These are phyloP conservation scores for Notolepis coatsorum DNA, from an alignment of 2,797 vertebrate species.

Conservation along the genomic window DNA sequence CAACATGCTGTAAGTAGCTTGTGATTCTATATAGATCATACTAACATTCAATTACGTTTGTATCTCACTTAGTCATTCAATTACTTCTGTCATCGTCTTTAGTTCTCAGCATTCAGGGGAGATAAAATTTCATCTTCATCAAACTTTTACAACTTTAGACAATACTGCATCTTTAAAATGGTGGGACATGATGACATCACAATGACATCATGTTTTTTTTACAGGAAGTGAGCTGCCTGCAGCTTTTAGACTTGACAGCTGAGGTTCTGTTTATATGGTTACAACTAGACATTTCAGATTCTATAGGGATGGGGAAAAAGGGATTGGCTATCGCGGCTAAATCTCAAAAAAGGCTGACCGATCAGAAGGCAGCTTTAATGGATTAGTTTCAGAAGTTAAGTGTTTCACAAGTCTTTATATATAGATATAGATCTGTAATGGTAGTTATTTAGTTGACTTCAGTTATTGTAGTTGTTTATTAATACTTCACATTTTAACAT, in stretches of 20 bases:
- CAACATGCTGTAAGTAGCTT: too few species aligned
- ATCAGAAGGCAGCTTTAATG: conserved; percentile 25
- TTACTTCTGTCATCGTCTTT: too few species aligned
- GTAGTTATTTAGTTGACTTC: not conserved
- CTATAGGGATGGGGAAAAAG: conserved; percentile 5
- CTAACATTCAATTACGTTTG: too few species aligned
- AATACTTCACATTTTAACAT: too few species aligned
- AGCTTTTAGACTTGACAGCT: conserved; percentile 54
- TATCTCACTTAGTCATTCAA: too few species aligned
- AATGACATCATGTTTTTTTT: conserved; percentile 74
- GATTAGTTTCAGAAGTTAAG: conserved; percentile 16
- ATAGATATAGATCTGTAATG: conserved; percentile 21
- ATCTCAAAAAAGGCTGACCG: conserved; percentile 16
- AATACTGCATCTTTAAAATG: conserved; percentile 92
- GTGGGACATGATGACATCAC: conserved; percentile 74
- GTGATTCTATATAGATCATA: too few species aligned
- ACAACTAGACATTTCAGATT: conserved; percentile 16
- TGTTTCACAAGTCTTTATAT: not conserved
- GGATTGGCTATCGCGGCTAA: conserved; percentile 29
- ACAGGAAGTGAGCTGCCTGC: conserved; percentile 70
- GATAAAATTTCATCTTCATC: conserved; percentile 78
- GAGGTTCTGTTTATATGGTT: conserved; percentile 34
- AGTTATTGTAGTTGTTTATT: conserved; percentile 16
- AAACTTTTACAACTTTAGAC: conserved; percentile 69
- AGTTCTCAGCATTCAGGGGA: conserved; percentile 79